These are phyloP conservation scores for Drosophila ananassae DNA, from an alignment of 1,140 invertebrate species.

Conservation along the genomic window DNA sequence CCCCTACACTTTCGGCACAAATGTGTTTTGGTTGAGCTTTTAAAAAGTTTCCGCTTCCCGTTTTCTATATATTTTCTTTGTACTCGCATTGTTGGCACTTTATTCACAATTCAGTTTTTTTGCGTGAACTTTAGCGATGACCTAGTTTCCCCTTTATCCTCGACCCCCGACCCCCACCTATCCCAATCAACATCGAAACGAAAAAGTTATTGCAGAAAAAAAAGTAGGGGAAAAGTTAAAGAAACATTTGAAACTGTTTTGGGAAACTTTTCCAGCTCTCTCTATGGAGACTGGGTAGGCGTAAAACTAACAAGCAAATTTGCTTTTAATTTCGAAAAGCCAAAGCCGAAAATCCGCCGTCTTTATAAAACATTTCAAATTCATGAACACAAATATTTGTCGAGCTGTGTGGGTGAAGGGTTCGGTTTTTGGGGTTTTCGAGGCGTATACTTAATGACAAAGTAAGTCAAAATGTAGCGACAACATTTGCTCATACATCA, in stretches of 20 bases:
- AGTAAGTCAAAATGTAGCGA: conserved; percentile 58
- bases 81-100: conserved; percentile 43
- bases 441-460: conserved; percentile 37
- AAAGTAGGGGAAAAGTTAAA: conserved; percentile 34
- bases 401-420: neutral
- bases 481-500: conserved; percentile 53
- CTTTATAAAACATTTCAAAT: conserved; percentile 47
- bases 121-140: conserved; percentile 41
- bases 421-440: neutral
- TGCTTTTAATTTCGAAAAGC: conserved; percentile 67
- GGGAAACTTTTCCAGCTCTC: conserved; percentile 27
- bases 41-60: conserved; percentile 54
- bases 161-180: neutral
- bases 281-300: conserved; percentile 3
- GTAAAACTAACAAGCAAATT: conserved; percentile 60
- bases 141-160: conserved; percentile 31
- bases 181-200: neutral
- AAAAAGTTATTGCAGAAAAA: conserved; percentile 24
- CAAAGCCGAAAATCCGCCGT: conserved; percentile 12
- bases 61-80: conserved; percentile 35
- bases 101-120: conserved; percentile 36
- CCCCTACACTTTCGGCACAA: conserved; percentile 16
- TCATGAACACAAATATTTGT: conserved; percentile 51
- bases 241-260: conserved; percentile 27
- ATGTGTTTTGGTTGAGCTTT: conserved; percentile 39